Evolutionary conservation across 2,797 vertebrate genomes (phyloP).

Genomic region (Merluccius polli): DNA sequence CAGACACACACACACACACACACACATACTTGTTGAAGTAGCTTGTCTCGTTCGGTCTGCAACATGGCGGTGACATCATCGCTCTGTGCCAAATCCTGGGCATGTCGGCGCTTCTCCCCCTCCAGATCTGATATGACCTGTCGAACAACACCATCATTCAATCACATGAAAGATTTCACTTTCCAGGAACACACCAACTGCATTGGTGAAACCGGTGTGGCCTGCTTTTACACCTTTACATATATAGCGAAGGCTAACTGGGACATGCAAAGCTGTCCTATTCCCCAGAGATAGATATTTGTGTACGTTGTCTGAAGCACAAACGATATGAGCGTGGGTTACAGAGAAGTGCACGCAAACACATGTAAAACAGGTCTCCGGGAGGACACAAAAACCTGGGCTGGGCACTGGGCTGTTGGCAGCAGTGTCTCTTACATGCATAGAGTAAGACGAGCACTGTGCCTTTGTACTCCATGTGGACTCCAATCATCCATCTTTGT

Average conservation of each 20-base stretch:
- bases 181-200: not conserved
- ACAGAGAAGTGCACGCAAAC: conserved; percentile 19
- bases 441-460: not conserved
- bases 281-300: no score
- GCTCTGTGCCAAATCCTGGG: conserved; percentile 84
- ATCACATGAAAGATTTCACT: not conserved
- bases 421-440: not conserved
- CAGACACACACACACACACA: not conserved
- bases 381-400: conserved; percentile 29
- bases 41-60: conserved; percentile 87
- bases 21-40: conserved; percentile 86
- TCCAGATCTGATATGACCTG: conserved; percentile 95
- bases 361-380: conserved; percentile 24
- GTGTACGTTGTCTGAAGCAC: conserved; percentile 7
- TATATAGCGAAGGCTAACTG: no score
- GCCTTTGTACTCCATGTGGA: not conserved
- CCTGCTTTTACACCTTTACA: no score
- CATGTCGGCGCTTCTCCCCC: conserved; percentile 82
- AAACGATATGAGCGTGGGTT: conserved; percentile 8
- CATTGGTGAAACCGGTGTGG: not conserved
- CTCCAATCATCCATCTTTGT: not conserved
- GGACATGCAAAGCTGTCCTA: no score
- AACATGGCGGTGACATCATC: conserved; percentile 92
- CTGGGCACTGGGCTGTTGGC: conserved; percentile 6
- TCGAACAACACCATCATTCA: conserved; percentile 32